Percentiles rank a stretch among this genome's conserved stretches.
phyloP scores from a whole-genome alignment of 37 sponge, comb jelly and placozoan genomes.

The Amphimedon queenslandica region DNA sequence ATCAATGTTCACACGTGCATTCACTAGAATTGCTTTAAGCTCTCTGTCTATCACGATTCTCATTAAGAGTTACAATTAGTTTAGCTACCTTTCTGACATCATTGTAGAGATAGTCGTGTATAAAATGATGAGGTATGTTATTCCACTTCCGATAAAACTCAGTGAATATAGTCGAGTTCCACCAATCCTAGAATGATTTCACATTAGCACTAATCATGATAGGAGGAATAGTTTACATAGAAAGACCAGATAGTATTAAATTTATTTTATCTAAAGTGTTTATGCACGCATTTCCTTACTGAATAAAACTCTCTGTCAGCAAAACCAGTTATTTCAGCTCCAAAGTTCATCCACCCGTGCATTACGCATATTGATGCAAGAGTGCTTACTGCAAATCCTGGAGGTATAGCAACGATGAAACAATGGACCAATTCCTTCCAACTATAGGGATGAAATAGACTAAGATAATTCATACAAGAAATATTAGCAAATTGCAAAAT shows the following conservation, averaged over 20 bases:
- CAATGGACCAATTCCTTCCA: conserved; percentile 9
- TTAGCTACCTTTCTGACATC: conserved; percentile 17
- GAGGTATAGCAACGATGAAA: conserved; percentile 8
- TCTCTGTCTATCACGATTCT: no score
- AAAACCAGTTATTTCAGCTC: conserved; percentile 64
- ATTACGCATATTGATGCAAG: conserved; percentile 19
- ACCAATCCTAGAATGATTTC: conserved; percentile 61
- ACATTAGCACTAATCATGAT: conserved; percentile 73
- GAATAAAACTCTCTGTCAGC: conserved; percentile 74
- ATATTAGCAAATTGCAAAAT: not conserved
- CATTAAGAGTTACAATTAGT: no score
- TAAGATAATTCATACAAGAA: conserved; percentile 19
- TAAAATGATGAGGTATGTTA: conserved; percentile 61
- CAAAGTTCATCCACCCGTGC: conserved; percentile 68
- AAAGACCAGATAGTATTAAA: no score
- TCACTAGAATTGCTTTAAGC: no score
- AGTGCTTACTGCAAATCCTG: conserved; percentile 13
- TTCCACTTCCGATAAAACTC: conserved; percentile 81
- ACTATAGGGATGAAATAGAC: no score
- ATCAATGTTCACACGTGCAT: not conserved
- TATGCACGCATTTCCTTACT: conserved; percentile 28
- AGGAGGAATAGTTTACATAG: conserved; percentile 3
- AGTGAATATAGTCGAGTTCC: conserved; percentile 30
- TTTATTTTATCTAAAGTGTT: no score
- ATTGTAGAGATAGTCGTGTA: conserved; percentile 59